Base-by-base conservation (phyloP, 2,888 invertebrate species). In the Eubasilissa splendida region DNA sequence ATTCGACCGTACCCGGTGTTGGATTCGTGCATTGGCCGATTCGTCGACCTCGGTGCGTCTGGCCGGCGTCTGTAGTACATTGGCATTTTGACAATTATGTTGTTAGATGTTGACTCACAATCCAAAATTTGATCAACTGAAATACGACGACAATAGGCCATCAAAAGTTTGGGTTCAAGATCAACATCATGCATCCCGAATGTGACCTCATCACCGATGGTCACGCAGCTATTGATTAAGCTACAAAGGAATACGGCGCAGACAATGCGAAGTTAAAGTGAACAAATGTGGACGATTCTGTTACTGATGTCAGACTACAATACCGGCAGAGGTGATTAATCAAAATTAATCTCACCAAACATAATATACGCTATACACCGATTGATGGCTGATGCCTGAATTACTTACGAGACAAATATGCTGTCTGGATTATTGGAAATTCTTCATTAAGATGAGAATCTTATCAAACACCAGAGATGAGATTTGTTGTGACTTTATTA, bases 111-210 rank as follows among this genome's bases (percentile, higher is more conserved):
- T 63, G 63, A 63, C 33, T 31, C 22, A 63, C 33, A 33, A 63
- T 63, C 8, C 10, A 42, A 66, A 52, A 68, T 42, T 50, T 68
- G 52, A 50, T 50, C 66, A 68, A 68, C 50, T 52, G 66, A 68
- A 52, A 42, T 50, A 68, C 50, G 14, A 52, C 66, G n/a, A 68
- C 66, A 68, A 68, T 52, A 50, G 66, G n/a, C 66, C n/a, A 68
- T 68, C 52, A 14, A 9, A 9, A 68, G 42, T n/a, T 68, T 14
- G 50, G 66, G 66, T 68, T 68, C 66, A 68, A 52, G 52, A n/a
- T 42, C 66, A 9, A 68, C 66, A 9, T 5, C n/a, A 50, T 50
- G 66, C 66, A 63, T 63, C 63, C 66, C 50, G 50, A 68, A 68
- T 68, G 66, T 68, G 66, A 68, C 66, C 66, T 50, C 50, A 68